Conservation (phyloP, 2,113 vertebrate species). For the Scartelaos histophorus region DNA sequence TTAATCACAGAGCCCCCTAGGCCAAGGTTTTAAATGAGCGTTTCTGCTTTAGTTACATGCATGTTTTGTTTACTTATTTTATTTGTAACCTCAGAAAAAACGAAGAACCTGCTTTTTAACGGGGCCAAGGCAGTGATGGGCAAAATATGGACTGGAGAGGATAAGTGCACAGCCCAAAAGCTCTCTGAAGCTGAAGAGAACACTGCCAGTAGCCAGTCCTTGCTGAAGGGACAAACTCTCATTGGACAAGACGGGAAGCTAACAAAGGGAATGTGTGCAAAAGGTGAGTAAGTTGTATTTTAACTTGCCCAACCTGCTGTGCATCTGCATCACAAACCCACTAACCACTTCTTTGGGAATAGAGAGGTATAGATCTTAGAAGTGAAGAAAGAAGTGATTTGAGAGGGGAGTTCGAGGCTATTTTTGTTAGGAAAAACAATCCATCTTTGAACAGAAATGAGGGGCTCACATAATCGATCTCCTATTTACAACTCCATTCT, state of each 20-base stretch:
- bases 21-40: not conserved
- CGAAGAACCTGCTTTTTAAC: constrained; percentile 73
- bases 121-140: constrained; percentile 73
- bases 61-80: not conserved
- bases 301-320: too few species aligned
- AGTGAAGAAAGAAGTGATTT: too few species aligned
- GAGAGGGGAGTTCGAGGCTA: too few species aligned
- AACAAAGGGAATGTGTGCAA: constrained; percentile 29
- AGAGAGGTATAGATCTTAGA: too few species aligned
- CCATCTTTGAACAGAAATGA: too few species aligned
- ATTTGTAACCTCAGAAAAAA: constrained; percentile 65
- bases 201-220: constrained; percentile 34
- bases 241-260: constrained; percentile 77
- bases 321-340: too few species aligned
- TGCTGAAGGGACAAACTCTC: constrained; percentile 75
- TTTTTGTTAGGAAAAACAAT: too few species aligned
- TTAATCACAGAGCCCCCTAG: not conserved
- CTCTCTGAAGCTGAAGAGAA: not conserved
- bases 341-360: too few species aligned
- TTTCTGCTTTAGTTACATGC: not conserved
- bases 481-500: too few species aligned
- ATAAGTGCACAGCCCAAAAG: constrained; percentile 16
- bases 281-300: constrained; percentile 52
- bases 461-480: too few species aligned
- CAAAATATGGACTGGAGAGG: constrained; percentile 66